Evolutionary conservation across 2,888 invertebrate genomes (phyloP), one percentile per base, ranked within the genome.

Genomic region (Calliphora vomitoria): DNA sequence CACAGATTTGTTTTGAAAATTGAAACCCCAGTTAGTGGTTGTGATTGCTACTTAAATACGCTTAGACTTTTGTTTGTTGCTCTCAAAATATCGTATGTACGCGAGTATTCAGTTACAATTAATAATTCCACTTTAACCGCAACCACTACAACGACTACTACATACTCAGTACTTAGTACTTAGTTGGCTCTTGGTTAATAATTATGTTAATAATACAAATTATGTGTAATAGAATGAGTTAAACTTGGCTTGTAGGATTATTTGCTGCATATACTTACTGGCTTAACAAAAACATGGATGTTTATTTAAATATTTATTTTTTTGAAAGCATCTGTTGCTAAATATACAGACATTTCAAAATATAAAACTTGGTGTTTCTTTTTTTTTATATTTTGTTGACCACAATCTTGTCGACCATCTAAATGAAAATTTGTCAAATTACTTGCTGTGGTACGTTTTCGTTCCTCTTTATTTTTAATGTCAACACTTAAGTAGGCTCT

Each of bases 171-270:
- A 25, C 35, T 47, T 58, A 5, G 38, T 58, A 25, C 25, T 66
- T 8, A 31, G 25, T 55, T 82, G 82, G 18, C 71, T 82, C 85
- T 85, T 85, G 79, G 85, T 75, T 85, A 82, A 78, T 87, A 85
- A 87, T 87, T 87, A 87, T 85, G 82, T 79, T 87, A 87, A 85
- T 87, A 85, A 82, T 79, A 75, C 81, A 84, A 79, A 79, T 80
- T 74, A 79, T 82, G 78, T 82, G 78, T 62, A 86, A 82, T 74
- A 86, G 78, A 78, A 79, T 82, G 47, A 79, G 53, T 68, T 76
- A 78, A 78, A 83, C 78, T 83, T 83, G 83, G 78, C 35, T 68
- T 75, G 47, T 75, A 58, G 50, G 69, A 41, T 81, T 44, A 18
- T 76, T 64, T 50, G 38, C 20, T 50, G 38, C 20, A 25, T 13